Evolutionary conservation across 1,140 invertebrate species (phyloP), one percentile per base, ranked within the genome.

Genomic region (Trypoxylus dichotomus): DNA sequence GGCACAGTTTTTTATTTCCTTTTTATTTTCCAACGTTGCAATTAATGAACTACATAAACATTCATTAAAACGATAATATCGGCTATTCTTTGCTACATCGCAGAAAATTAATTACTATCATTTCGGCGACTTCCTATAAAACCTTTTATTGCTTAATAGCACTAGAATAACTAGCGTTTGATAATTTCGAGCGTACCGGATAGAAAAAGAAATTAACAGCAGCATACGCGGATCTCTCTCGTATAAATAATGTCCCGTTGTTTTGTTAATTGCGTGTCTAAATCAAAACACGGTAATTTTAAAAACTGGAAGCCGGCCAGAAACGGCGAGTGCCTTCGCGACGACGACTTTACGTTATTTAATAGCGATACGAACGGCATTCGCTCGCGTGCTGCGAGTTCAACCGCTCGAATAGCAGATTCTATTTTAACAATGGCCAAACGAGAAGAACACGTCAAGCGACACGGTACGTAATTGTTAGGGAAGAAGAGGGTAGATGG

Each of bases 271-370:
- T 63, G 60, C 21, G 60, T 63, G 7, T 63, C 60, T 63, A 63
- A 63, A 63, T 63, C 60, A 63, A 63, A 63, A 63, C 60, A 63
- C 25, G 60, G 60, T 63, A 63, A 63, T 63, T 63, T 63, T 63
- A 63, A 63, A 63, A 63, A 63, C 19, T 63, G 60, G 60, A 63
- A 19, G 60, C n/a, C 10, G 19, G 60, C 60, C 60, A 63, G 19
- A 47, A n/a, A 7, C 1, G 32, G 32, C 32, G 60, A 63, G 60
- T 63, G 60, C 60, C 60, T n/a, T 24, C 24, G 21, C 19, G 60
- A 63, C 32, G 32, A 37, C 60, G 60, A 63, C 60, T 63, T 63
- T 63, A 19, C 60, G 60, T 63, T 63, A 63, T 63, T 63, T 63
- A 63, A 63, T 63, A 63, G 25, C 60, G 10, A 37, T 37, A 37